Base-by-base conservation (phyloP, 2,113 vertebrate species). In the Brachyhypopomus occidentalis region DNA sequence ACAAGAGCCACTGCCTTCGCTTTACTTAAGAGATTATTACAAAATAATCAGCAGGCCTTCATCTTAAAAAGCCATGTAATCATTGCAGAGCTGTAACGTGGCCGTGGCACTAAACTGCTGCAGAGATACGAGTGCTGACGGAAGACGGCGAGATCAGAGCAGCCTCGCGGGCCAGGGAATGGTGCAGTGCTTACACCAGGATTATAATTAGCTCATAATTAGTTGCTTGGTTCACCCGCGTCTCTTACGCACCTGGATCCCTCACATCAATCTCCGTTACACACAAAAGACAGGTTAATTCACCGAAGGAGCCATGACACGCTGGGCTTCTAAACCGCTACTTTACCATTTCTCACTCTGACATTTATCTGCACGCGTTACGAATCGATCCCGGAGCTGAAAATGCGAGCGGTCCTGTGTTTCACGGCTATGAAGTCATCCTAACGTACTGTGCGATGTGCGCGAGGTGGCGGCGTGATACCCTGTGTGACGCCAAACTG, bases 181-280 rank as follows among this genome's bases (percentile, higher is more conserved):
- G 60, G 62, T 34, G 73, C 56, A 4, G 66, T 52, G 22, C 60
- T 74, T 66, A 60, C 74, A 52, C 23, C 38, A 55, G 71, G 75
- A 79, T 74, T 48, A 19, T 82, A 85, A 85, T 85, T 79, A 82
- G 70, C 30, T 38, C 20, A 34, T 78, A 85, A 83, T 85, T 73
- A 85, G 72, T 59, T 71, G 56, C 72, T 76, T 17, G 52, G 75
- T 59, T 77, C 71, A 59, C 63, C 52, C 60, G 66, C 25, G 25
- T 30, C 45, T 63, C 30, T 34, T 69, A 64, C 30, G 41, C 71
- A 80, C 86, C 78, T 83, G 80, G 76, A 80, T 79, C 22, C 5
- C 22, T 30, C 70, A 41, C 74, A 81, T 87, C 74, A 85, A 74
- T 87, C 83, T 85, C 72, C 56, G 72, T 74, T 75, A 82, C 75